Evolutionary conservation across 2,797 vertebrate species (phyloP).

Genomic region (Nasua narica): DNA sequence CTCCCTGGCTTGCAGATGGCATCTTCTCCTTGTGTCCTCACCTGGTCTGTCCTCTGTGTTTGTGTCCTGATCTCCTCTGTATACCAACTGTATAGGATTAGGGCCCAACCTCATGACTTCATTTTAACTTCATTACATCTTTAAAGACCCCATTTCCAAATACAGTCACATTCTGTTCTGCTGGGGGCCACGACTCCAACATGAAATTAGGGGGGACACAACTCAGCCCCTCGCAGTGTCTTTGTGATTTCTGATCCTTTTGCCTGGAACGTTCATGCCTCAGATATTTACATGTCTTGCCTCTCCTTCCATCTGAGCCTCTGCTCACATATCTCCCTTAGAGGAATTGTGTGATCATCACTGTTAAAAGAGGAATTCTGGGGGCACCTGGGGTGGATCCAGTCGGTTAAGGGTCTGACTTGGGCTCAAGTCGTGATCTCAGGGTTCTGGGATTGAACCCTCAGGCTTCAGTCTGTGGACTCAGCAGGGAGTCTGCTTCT

Average conservation of each 20-base stretch:
- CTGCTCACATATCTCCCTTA: background rate
- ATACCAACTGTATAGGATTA: too few relatives aligned
- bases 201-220: background rate
- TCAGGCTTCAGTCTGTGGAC: background rate
- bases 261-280: background rate
- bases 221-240: background rate
- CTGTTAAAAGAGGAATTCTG: background rate
- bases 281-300: background rate
- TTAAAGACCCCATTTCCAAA: background rate
- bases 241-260: background rate
- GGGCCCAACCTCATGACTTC: background rate
- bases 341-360: background rate
- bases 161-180: background rate
- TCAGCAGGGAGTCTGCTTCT: background rate
- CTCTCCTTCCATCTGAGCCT: background rate
- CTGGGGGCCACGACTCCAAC: too few relatives aligned
- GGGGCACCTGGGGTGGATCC: background rate
- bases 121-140: background rate
- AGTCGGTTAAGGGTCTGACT: background rate
- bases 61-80: too few relatives aligned
- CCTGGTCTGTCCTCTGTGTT: too few relatives aligned
- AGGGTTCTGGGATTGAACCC: background rate
- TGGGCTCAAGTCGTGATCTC: background rate
- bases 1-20: background rate
- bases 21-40: background rate